Evolutionary conservation across 53 echinoderm and acorn worm species (phyloP), one percentile per base, ranked within the genome.

Genomic region (Holothuria scabra): DNA sequence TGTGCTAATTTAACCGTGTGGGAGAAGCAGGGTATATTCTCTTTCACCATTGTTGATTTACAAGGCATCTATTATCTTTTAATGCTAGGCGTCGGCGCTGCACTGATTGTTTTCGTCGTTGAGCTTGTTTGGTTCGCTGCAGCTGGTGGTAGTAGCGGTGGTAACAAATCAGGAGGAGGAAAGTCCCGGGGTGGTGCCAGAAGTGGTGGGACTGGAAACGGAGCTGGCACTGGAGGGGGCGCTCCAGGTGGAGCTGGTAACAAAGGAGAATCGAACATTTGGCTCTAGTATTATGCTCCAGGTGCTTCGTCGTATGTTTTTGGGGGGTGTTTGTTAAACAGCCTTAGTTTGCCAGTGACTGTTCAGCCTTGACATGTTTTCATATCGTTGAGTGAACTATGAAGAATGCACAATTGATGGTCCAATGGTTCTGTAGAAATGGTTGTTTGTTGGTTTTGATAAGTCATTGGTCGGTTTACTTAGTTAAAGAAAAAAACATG

Each of bases 21-120:
- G 93, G 94, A 92, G 89, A 84, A 89, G 85, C 91, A 94, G 46
- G 94, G 91, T 12, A 91, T 94, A 32, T 94, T 92, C 80, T 94
- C 99, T 13, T 80, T 99, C 85, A 95, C 99, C 8, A 81, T 91
- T 38, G 91, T 89, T 25, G 94, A 99, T 65, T 87, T 99, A 13
- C 88, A 92, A 60, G 99, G 99, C 5, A 87, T 93, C 28, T 99
- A 94, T 66, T 90, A 82, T 86, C 87, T 95, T 33, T 88, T 99
- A 13, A 56, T 93, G 11, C 88, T 99, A 14, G 99, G 99, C 30
- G 85, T 92, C 64, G 30, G 87, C 60, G 33, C 87, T 24, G 86
- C 90, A 5, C 38, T 84, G 13, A 4, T 96, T 26, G 87, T 94
- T 24, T 96, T 96, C 56, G 29, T 90, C 41, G 25, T 93, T 3